Evolutionary conservation across 2,113 vertebrate genomes (phyloP).

Genomic region (Fregata magnificens): DNA sequence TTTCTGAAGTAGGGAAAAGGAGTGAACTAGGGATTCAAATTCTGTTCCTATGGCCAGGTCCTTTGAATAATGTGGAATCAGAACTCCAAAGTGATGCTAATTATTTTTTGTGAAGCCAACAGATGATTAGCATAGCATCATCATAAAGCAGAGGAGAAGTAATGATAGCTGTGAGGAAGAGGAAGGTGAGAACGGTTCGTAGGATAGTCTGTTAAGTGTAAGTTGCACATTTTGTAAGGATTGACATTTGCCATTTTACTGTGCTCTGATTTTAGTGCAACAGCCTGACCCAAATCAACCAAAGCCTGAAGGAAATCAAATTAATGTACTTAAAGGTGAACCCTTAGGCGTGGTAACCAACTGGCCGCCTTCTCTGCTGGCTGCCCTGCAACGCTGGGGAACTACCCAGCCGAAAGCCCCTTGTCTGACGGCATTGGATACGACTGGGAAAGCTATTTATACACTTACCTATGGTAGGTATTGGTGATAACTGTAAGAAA

Average conservation of each 20-base stretch:
- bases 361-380: conserved; percentile 85
- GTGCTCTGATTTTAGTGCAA: conserved; percentile 79
- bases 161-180: neutral
- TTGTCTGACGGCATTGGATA: conserved; percentile 89
- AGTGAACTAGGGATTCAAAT: neutral
- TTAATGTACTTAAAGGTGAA: conserved; percentile 84
- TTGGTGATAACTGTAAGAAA: neutral
- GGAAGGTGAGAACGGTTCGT: neutral
- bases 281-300: conserved; percentile 94
- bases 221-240: neutral
- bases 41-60: neutral
- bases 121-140: neutral
- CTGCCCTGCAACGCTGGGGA: conserved; percentile 89
- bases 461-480: conserved; percentile 91
- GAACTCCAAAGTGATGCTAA: neutral
- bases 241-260: neutral
- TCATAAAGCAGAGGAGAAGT: neutral
- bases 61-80: neutral
- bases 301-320: conserved; percentile 87
- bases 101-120: neutral
- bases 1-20: neutral
- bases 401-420: conserved; percentile 88
- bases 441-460: conserved; percentile 85
- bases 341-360: conserved; percentile 76
- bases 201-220: neutral